Conservation (phyloP, 2,113 vertebrate species). For the Pelecanus crispus region DNA sequence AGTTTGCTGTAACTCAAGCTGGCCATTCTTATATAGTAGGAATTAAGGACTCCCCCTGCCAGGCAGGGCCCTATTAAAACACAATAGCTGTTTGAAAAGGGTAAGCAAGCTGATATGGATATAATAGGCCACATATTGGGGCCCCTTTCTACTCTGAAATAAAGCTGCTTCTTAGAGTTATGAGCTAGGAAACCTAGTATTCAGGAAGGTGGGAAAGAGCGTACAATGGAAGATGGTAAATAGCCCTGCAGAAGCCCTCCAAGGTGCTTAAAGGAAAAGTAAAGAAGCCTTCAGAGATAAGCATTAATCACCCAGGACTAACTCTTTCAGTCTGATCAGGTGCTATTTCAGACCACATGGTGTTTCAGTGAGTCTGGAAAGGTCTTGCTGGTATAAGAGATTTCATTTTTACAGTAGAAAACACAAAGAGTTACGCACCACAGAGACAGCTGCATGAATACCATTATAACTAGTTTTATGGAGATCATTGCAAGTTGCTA, state of each 20-base stretch:
- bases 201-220: slow-evolving; percentile 55
- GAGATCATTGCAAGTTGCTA: not conserved
- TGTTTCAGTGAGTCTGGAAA: not conserved
- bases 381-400: not conserved
- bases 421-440: not conserved
- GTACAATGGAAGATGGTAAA: slow-evolving; percentile 53
- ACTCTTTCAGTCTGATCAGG: slow-evolving; percentile 36
- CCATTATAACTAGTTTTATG: not conserved
- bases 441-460: not conserved
- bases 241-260: slow-evolving; percentile 61
- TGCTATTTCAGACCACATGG: not conserved
- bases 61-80: slow-evolving; percentile 77
- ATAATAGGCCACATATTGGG: slow-evolving; percentile 79
- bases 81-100: slow-evolving; percentile 79
- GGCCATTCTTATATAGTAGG: slow-evolving; percentile 74
- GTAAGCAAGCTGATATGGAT: slow-evolving; percentile 81
- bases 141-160: slow-evolving; percentile 75
- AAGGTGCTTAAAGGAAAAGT: slow-evolving; percentile 54
- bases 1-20: slow-evolving; percentile 78
- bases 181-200: slow-evolving; percentile 71
- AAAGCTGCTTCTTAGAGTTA: slow-evolving; percentile 76
- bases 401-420: slow-evolving; percentile 14
- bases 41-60: slow-evolving; percentile 75
- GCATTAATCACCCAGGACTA: slow-evolving; percentile 24
- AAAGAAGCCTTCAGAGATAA: slow-evolving; percentile 42